These are phyloP conservation scores for Tinamus guttatus DNA, from an alignment of 2,113 vertebrate species.

Conservation along the genomic window DNA sequence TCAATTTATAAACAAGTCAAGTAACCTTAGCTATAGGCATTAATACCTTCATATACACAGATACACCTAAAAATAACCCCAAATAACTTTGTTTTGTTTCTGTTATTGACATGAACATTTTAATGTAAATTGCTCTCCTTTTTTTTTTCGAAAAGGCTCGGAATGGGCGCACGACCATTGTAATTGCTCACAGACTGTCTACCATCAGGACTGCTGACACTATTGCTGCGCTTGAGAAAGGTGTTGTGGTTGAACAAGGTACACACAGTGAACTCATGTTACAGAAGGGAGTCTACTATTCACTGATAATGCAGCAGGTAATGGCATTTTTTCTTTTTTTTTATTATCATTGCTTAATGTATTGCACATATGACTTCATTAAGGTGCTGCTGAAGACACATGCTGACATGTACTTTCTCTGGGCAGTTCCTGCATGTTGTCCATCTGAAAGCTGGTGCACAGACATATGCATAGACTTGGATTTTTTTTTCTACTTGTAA, in stretches of 20 bases:
- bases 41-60: background rate
- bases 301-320: conserved; percentile 83
- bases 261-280: conserved; percentile 80
- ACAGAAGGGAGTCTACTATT: conserved; percentile 79
- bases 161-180: conserved; percentile 81
- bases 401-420: background rate
- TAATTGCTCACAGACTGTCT: conserved; percentile 83
- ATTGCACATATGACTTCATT: background rate
- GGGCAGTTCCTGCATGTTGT: background rate
- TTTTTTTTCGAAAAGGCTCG: conserved; percentile 70
- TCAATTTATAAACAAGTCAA: background rate
- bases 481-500: background rate
- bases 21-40: background rate
- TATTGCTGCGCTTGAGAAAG: conserved; percentile 79
- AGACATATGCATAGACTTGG: background rate
- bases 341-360: too few species aligned
- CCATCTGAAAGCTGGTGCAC: background rate
- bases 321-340: background rate
- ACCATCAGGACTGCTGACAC: conserved; percentile 81
- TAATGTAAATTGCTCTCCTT: background rate
- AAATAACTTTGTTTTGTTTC: background rate
- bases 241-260: conserved; percentile 77
- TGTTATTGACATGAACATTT: background rate
- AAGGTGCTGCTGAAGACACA: background rate
- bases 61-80: too few species aligned